Conservation (phyloP, 1,140 invertebrate species). For the Drosophila ogumai region DNA sequence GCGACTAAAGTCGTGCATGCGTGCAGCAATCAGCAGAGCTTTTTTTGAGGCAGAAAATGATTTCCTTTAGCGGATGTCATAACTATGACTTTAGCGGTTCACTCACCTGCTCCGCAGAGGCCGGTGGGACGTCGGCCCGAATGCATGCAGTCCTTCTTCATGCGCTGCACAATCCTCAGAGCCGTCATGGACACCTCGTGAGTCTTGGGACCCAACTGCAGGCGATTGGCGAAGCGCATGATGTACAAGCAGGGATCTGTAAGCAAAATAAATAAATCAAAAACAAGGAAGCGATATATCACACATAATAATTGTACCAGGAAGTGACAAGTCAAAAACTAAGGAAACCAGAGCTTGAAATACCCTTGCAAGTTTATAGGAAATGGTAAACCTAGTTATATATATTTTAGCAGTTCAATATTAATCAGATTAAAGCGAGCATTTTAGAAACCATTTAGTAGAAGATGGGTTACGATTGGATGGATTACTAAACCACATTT, state of each 20-base stretch:
- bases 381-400: background rate
- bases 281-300: conserved; percentile 41
- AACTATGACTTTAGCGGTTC: background rate
- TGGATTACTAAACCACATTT: background rate
- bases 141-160: conserved; percentile 99
- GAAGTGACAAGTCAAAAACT: background rate
- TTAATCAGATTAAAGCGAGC: conserved; percentile 9
- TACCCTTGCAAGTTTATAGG: background rate
- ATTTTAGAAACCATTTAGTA: conserved; percentile 9
- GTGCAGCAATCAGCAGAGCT: conserved; percentile 96
- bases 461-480: background rate
- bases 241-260: conserved; percentile 98
- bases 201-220: conserved; percentile 96
- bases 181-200: conserved; percentile 98
- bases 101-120: conserved; percentile 96
- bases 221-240: conserved; percentile 95
- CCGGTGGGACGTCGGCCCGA: conserved; percentile 97
- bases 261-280: conserved; percentile 56
- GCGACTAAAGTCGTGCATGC: conserved; percentile 96
- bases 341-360: background rate
- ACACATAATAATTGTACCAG: background rate
- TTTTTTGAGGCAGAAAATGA: conserved; percentile 65
- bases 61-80: background rate
- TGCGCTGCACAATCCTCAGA: conserved; percentile 95
- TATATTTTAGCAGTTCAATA: background rate